Conservation (phyloP, 2,797 vertebrate species). For the Eremophila alpestris region DNA sequence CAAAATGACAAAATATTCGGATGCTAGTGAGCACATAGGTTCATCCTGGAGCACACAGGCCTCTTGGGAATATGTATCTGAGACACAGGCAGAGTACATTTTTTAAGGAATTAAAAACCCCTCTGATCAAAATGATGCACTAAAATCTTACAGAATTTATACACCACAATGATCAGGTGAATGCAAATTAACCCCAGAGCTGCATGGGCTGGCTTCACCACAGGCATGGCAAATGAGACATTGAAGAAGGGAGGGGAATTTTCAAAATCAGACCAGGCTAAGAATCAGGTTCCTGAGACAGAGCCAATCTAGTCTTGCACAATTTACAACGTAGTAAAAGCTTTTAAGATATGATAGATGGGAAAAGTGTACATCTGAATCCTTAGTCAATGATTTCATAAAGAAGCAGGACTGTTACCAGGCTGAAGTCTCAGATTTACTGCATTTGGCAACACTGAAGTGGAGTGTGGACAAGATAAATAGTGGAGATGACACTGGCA, state of each 20-base stretch:
- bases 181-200: neutral
- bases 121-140: neutral
- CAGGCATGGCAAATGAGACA: neutral
- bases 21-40: neutral
- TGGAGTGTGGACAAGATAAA: constrained; percentile 1
- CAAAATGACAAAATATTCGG: neutral
- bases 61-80: neutral
- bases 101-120: neutral
- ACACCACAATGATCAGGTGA: neutral
- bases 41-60: neutral
- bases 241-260: neutral
- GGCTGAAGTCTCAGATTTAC: neutral
- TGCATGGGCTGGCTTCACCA: neutral
- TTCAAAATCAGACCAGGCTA: constrained; percentile 11
- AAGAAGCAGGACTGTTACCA: neutral
- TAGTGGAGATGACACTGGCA: neutral
- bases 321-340: neutral
- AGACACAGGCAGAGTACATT: neutral
- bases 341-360: neutral
- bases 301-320: neutral
- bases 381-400: neutral
- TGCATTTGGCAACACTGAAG: neutral
- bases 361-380: neutral
- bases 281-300: neutral
- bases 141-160: neutral